Evolutionary conservation across 2,113 vertebrate genomes (phyloP), one percentile per base, ranked within the genome.

Genomic region (Sander vitreus): DNA sequence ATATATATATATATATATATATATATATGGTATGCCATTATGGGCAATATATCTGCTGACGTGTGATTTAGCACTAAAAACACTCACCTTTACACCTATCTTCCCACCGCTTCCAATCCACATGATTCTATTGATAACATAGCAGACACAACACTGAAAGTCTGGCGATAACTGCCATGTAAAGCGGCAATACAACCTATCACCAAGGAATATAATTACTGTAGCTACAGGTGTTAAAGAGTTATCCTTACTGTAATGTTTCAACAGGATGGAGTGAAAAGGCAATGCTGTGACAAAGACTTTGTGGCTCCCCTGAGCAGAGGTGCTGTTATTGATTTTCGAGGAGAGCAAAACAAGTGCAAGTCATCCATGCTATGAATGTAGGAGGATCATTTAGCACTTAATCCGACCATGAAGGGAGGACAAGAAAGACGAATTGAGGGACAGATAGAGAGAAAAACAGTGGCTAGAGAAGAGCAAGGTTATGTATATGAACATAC

Each of bases 361-460:
- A 83, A 87, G 89, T 86, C 84, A 89, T 87, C 78, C 71, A 67
- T 59, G 66, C 60, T 39, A 53, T 78, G 66, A 87, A 75, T 77
- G 45, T 75, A 30, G 66, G 58, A 84, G 72, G 30, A 83, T 87
- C 66, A 68, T 54, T 83, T 85, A 63, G 30, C 57, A 25, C 6
- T 30, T 75, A 80, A 85, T 80, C 39, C 76, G 60, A 79, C 65
- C 76, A 64, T 36, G n/a, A 23, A 73, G 19, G 25, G 25, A 76
- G 15, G n/a, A 14, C 51, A 30, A 60, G n/a, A 55, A 67, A 72
- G 57, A 59, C 19, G 25, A 2, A 54, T 19, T 58, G 36, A 73
- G 58, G 43, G 30, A 76, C 8, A 48, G 45, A 84, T 12, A 53
- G 0, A n/a, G 3, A 63, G 53, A 63, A 30, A 85, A 69, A 69